Conservation (phyloP, 2,888 invertebrate species). For the Mechanitis messenoides region DNA sequence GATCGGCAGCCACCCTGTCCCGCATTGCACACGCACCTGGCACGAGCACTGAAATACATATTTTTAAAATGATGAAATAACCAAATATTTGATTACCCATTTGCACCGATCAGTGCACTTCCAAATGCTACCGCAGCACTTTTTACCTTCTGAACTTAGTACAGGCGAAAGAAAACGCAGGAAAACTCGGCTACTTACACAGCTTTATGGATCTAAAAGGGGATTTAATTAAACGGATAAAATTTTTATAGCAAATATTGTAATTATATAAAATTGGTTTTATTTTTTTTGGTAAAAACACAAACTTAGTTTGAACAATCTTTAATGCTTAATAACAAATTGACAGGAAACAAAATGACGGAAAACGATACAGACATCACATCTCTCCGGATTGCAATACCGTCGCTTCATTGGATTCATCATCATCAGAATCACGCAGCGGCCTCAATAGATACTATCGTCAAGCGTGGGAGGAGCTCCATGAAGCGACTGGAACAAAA, state of each 20-base stretch:
- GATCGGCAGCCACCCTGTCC: slow-evolving; percentile 53
- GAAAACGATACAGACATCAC: slow-evolving; percentile 91
- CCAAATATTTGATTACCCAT: background rate
- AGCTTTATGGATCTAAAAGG: too few relatives aligned
- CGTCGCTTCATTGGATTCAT: slow-evolving; percentile 92
- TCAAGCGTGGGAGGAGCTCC: slow-evolving; percentile 95
- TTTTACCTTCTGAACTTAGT: too few relatives aligned
- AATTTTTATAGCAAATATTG: background rate
- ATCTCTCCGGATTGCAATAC: slow-evolving; percentile 94
- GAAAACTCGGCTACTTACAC: too few relatives aligned
- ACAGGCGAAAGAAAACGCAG: too few relatives aligned
- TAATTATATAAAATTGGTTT: background rate
- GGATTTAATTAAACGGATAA: too few relatives aligned
- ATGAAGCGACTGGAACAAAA: slow-evolving; percentile 84
- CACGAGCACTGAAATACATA: slow-evolving; percentile 18
- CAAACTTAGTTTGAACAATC: background rate
- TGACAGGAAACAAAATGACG: slow-evolving; percentile 78
- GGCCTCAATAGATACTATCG: slow-evolving; percentile 92
- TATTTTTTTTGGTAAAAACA: background rate
- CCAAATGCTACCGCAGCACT: too few relatives aligned
- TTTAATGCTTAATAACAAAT: slow-evolving; percentile 18
- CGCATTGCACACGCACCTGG: slow-evolving; percentile 30
- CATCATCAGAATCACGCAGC: slow-evolving; percentile 88
- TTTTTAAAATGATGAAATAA: too few relatives aligned
- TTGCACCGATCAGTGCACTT: background rate